Conservation (phyloP, 2,113 vertebrate genomes). For the Ciconia boyciana region DNA sequence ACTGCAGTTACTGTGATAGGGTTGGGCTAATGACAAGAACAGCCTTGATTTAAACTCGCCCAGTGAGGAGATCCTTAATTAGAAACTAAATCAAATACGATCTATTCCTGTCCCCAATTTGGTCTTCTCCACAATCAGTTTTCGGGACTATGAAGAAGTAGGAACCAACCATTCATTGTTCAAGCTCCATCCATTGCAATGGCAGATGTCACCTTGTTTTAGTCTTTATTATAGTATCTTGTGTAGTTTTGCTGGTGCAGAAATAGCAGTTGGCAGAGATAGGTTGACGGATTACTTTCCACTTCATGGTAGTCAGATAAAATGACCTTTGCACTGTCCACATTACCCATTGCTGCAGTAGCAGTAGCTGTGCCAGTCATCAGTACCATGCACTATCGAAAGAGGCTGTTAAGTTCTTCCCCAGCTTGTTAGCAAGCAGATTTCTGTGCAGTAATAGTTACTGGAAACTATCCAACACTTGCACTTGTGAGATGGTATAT, state of each 20-base stretch:
- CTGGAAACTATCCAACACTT: not conserved
- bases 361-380: not conserved
- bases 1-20: not conserved
- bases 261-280: not conserved
- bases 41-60: not conserved
- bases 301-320: not conserved
- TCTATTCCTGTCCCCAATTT: not conserved
- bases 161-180: not conserved
- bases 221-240: not conserved
- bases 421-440: not conserved
- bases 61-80: not conserved
- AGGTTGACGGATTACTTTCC: not conserved
- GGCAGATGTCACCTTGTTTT: not conserved
- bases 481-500: not conserved
- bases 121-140: not conserved
- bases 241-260: not conserved
- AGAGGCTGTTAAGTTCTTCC: not conserved
- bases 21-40: not conserved
- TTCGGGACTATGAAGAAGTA: not conserved
- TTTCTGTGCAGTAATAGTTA: not conserved
- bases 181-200: not conserved
- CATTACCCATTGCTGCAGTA: not conserved
- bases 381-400: not conserved
- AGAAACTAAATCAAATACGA: not conserved
- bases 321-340: not conserved